Base-by-base conservation (phyloP, 2,113 vertebrate genomes). In the Rhinopomastus cyanomelas region DNA sequence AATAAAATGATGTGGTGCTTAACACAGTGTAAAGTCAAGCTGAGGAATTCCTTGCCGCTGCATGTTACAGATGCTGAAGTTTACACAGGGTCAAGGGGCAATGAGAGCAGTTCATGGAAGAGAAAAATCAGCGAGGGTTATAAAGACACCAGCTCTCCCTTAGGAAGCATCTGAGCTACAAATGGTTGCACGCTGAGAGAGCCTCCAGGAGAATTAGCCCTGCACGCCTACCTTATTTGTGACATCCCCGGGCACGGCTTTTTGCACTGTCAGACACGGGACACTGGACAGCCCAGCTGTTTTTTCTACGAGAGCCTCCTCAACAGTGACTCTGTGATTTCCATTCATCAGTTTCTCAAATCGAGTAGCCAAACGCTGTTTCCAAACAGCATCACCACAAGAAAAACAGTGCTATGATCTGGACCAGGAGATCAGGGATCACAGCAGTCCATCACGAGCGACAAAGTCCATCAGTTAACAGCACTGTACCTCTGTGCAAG, bases 401-500 rank as follows among this genome's bases (percentile, higher is more conserved):
- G 14, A 9, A 37, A 42, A 10, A 11, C 8, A 56, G 56, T 5
- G 59, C 52, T 44, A 2, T 1, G 29, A 66, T 4, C 25, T 2
- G 26, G 23, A 42, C 30, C 9, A 27, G 46, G 30, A 53, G 78
- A 68, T 13, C 46, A 16, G 67, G 53, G 67, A 25, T 85, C 37
- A 16, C 3, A 0, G 32, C 48, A 55, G 65, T 18, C 48, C 77
- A 20, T 4, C 65, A 10, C 5, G 21, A 37, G 51, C 1, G 3
- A 34, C 55, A 2, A 23, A 74, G 30, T 66, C 57, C 42, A 5
- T 3, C 39, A 6, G 30, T 27, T 44, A 62, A 12, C 32, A 55
- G 12, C 1, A 29, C 32, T 10, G 1, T 4, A 3, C 19, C 17
- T 18, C 42, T 7, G 1, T 0, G 18, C 0, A 1, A 48, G 39